Conservation (phyloP, 2,113 vertebrate species). For the Corythaixoides concolor region DNA sequence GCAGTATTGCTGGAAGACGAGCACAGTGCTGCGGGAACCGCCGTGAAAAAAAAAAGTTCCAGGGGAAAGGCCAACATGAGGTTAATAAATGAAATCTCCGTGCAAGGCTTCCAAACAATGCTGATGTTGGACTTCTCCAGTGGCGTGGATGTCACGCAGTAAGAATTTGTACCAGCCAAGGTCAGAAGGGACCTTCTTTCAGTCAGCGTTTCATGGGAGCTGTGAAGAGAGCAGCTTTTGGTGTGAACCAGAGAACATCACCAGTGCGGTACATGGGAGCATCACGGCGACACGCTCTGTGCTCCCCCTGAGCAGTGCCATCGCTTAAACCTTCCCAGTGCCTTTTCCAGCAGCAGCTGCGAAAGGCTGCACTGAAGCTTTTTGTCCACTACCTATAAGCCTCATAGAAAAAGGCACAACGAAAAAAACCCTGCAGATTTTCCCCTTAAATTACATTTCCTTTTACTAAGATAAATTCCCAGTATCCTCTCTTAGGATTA, state of each 20-base stretch:
- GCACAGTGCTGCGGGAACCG: neutral
- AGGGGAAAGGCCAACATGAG: neutral
- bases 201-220: neutral
- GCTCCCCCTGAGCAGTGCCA: neutral
- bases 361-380: neutral
- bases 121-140: neutral
- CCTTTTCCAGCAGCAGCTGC: too few relatives aligned
- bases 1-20: neutral
- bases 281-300: too few relatives aligned
- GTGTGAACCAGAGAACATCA: neutral
- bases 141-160: neutral
- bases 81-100: neutral
- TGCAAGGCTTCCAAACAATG: neutral
- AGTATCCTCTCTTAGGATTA: neutral
- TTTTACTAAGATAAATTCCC: neutral
- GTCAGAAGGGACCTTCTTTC: neutral
- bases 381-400: neutral
- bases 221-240: neutral
- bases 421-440: neutral
- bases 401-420: neutral
- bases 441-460: neutral
- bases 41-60: neutral
- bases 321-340: neutral
- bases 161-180: neutral
- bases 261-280: fast-evolving